Evolutionary conservation across 2,113 vertebrate species (phyloP), one percentile per base, ranked within the genome.

Genomic region (Isichthys henryi): DNA sequence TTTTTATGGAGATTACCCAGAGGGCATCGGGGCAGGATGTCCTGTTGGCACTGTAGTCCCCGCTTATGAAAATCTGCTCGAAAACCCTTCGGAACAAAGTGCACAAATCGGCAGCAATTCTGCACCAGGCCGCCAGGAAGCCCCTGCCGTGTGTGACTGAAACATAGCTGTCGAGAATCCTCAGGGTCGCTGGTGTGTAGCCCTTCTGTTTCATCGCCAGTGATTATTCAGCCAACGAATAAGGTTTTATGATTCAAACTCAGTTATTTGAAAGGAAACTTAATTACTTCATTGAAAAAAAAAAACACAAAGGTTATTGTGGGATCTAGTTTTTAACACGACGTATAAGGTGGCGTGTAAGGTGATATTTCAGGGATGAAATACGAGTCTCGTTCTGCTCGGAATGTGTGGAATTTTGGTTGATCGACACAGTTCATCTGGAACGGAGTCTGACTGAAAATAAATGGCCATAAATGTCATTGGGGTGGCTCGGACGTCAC

Each of bases 11-110:
- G 58, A 48, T 52, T 87, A 91, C 85, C 89, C 82, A 90, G 49
- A 80, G 66, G 83, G 83, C 83, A 17, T 39, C 45, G 88, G 70
- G 56, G 56, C 53, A 90, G 90, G 88, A 92, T 91, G 84, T 91
- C 84, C 90, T 90, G 87, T 88, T 91, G 88, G 82, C 85, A 90
- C 50, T 39, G 88, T 82, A 43, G 9, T 53, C 89, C 45, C 80
- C 31, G 53, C 89, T 48, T 53, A 84, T 90, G 74, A 84, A 89
- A 89, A 90, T 90, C 88, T 49, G 88, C 90, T 85, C 84, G 27
- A 85, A 27, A 39, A 13, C 31, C 23, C n/a, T 66, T 82, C 74
- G 3, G 70, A 89, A 58, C 50, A 84, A 85, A 85, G 52, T 52
- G n/a, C 52, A 43, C 56, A 27, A 80, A 52, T 35, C 50, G 27